phyloP scores from a whole-genome alignment of 2,797 vertebrate species.

The Alcedo quadribrachys region DNA sequence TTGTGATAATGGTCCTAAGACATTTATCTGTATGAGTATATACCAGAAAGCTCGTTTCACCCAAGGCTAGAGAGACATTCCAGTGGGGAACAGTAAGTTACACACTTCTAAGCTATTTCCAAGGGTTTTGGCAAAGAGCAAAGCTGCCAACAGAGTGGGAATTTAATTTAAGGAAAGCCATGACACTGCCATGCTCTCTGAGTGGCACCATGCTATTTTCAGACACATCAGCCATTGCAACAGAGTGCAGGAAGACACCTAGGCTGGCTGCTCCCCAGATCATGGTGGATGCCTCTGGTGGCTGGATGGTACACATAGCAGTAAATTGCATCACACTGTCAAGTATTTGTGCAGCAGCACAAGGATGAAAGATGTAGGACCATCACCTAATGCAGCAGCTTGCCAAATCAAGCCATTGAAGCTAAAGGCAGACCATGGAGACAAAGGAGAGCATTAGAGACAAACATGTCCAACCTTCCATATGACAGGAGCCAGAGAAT shows the following conservation, averaged over 20 bases:
- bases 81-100: neutral
- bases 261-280: neutral
- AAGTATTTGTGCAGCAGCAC: neutral
- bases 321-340: neutral
- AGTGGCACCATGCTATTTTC: neutral
- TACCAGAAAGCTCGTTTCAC: neutral
- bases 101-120: neutral
- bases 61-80: neutral
- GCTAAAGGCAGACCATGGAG: neutral
- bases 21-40: neutral
- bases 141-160: neutral
- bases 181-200: neutral
- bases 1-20: constrained; percentile 22
- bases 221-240: neutral
- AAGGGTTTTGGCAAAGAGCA: neutral
- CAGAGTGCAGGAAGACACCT: neutral
- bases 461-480: accelerated
- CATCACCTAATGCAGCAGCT: neutral
- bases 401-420: neutral
- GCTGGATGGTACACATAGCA: neutral
- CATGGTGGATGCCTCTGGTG: neutral
- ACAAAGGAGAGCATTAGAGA: neutral
- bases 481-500: neutral
- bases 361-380: neutral
- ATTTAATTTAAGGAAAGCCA: neutral